Percentiles rank a stretch among this genome's conserved stretches.
Conservation (phyloP, 2,888 invertebrate genomes). For the Rutpela maculata region DNA sequence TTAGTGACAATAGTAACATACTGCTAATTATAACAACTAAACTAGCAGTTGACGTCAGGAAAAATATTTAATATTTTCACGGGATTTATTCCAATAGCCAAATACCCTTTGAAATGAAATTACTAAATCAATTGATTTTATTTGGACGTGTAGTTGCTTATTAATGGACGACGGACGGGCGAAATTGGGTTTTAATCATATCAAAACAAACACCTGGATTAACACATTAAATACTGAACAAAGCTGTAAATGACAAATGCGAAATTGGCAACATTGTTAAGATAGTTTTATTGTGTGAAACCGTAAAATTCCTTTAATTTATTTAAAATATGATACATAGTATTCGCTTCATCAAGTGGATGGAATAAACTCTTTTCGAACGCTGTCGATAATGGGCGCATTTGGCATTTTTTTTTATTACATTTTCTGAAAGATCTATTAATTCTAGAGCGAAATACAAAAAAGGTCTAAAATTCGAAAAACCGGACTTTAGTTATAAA, state of each 20-base stretch:
- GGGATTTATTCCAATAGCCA: background rate
- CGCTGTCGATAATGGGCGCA: too few species aligned
- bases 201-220: background rate
- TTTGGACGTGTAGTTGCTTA: background rate
- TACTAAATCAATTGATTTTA: background rate
- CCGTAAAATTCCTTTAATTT: too few species aligned
- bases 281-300: background rate
- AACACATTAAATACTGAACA: background rate
- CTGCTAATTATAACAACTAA: too few species aligned
- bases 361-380: too few species aligned
- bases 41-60: too few species aligned
- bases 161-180: background rate
- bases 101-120: background rate
- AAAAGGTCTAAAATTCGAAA: too few species aligned
- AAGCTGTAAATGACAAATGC: background rate
- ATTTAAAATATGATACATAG: too few species aligned
- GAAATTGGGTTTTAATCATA: background rate
- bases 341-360: background rate
- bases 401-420: too few species aligned
- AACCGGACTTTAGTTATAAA: too few species aligned
- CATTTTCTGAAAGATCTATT: too few species aligned
- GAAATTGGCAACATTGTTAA: background rate
- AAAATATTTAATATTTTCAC: background rate
- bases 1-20: too few species aligned
- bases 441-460: too few species aligned